phyloP scores from a whole-genome alignment of 2,113 vertebrate species.

The Hydropotes inermis region DNA sequence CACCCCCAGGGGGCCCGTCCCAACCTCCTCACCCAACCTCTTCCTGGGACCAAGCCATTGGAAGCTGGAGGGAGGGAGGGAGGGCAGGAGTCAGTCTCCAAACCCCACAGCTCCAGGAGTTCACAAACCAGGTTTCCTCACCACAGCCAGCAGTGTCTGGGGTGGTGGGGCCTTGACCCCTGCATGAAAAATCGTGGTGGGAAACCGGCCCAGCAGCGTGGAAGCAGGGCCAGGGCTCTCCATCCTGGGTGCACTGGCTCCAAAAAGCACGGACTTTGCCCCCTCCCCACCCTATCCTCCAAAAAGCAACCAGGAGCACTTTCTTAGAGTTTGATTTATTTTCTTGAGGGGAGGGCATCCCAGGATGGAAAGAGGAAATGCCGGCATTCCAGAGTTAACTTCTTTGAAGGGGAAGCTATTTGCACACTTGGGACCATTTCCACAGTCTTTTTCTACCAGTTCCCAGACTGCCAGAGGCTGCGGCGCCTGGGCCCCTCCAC shows the following conservation, averaged over 20 bases:
- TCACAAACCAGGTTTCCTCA: not conserved
- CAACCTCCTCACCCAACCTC: not conserved
- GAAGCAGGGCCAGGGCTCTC: not conserved
- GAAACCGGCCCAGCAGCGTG: not conserved
- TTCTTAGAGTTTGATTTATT: slow-evolving; percentile 69
- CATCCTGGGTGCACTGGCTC: not conserved
- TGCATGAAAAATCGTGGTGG: not conserved
- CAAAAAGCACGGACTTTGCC: not conserved
- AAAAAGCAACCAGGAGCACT: slow-evolving; percentile 67
- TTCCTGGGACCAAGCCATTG: slow-evolving; percentile 21
- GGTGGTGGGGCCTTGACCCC: not conserved
- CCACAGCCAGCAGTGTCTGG: not conserved
- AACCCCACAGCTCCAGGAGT: not conserved
- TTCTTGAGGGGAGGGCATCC: slow-evolving; percentile 50
- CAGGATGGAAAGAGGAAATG: slow-evolving; percentile 46
- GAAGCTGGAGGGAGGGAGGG: not conserved
- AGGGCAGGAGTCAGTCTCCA: not conserved
- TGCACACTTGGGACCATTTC: slow-evolving; percentile 61
- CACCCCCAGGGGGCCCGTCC: not conserved
- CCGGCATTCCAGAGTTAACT: slow-evolving; percentile 29
- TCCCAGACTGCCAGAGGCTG: not conserved
- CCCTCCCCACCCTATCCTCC: not conserved
- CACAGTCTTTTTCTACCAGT: slow-evolving; percentile 27
- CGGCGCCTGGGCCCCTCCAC: not conserved
- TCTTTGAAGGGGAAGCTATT: slow-evolving; percentile 60